A percentile compares a stretch with the other conserved stretches of the same genome.
Evolutionary conservation across 2,113 vertebrate genomes (phyloP).

Genomic region (Nothoprocta perdicaria): DNA sequence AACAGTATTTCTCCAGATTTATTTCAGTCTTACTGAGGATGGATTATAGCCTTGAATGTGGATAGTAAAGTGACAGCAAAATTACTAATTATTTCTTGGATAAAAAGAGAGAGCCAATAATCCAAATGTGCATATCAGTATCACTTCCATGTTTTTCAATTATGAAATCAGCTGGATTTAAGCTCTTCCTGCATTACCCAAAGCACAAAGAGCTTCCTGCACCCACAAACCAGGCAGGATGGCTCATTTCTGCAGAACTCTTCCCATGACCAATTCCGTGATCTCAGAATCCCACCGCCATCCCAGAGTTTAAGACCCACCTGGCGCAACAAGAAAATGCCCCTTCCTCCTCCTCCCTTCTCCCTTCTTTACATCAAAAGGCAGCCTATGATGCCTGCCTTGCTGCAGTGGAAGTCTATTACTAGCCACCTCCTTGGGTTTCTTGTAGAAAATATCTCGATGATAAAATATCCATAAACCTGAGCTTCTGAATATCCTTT

Average conservation of each 20-base stretch:
- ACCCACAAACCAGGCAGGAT: neutral
- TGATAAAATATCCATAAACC: too few relatives aligned
- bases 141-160: rapidly evolving
- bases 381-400: neutral
- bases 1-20: rapidly evolving
- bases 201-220: neutral
- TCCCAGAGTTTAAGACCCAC: neutral
- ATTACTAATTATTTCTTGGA: rapidly evolving
- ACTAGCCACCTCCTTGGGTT: neutral
- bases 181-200: rapidly evolving
- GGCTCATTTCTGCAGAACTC: neutral
- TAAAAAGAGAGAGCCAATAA: neutral
- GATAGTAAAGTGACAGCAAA: neutral
- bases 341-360: neutral
- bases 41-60: rapidly evolving
- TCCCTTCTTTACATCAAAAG: neutral
- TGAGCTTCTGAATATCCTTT: neutral
- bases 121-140: rapidly evolving
- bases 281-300: neutral
- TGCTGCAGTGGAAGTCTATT: neutral
- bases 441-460: neutral
- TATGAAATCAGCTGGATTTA: neutral
- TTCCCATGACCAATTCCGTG: too few relatives aligned
- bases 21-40: rapidly evolving
- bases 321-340: neutral